Evolutionary conservation across 2,797 vertebrate species (phyloP), one percentile per base, ranked within the genome.

Genomic region (Nannoperca obscura): DNA sequence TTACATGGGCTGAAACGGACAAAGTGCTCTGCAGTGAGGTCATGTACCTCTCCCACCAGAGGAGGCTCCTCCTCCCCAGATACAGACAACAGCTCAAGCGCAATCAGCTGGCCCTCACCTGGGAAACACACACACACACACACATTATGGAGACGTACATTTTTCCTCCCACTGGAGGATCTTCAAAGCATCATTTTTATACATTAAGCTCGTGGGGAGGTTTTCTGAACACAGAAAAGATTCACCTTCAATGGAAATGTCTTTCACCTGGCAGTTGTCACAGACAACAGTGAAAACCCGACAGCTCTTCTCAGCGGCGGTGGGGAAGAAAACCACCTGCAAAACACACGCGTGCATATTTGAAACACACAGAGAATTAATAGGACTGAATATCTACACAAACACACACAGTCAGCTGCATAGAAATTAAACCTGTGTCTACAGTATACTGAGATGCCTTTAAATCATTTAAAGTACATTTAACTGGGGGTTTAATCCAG

Each of bases 251-350:
- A 96, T 77, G 66, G 93, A 95, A 85, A 99, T 81, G 49, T 97
- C 94, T 83, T 87, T 96, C 50, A 95, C 88, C 78, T 97, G 97
- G 88, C 96, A 98, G 90, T 97, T 97, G 94, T 99, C 96, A 86
- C 97, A 98, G 49, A 96, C 89, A 2, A 98, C 52, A 40, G 94
- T 91, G 81, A 97, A 99, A 52, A 74, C 89, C 86, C 95, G 92
- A 55, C 92, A 74, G 11, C 83, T 94, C 59, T 58, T 92, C 66
- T 94, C 96, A 11, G 94, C 81, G 24, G 74, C 67, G 10, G 60
- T 92, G 19, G 98, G 98, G 64, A 96, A 96, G 93, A 99, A 99
- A 71, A 94, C 71, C 24, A 97, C 94, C 98, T 99, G 85, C n/a
- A 88, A 90, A 83, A 76, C 20, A 53, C 12, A 60, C 5, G 59